phyloP scores from a whole-genome alignment of 2,888 invertebrate genomes.

The Boloria euphrosyne region DNA sequence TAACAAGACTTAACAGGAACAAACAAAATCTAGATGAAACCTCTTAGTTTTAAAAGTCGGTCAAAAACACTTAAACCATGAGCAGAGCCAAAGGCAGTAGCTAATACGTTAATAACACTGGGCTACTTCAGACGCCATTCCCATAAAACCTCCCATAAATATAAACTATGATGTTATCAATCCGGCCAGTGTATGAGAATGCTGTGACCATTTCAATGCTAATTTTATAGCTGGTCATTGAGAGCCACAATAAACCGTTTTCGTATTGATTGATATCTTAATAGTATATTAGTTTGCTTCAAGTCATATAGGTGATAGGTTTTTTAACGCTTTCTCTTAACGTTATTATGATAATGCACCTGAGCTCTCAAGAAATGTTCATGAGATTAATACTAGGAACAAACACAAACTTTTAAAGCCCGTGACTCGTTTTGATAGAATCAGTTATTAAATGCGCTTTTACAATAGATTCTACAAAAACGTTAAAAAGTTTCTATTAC shows the following conservation, averaged over 20 bases:
- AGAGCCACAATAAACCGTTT: constrained; percentile 51
- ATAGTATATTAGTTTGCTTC: constrained; percentile 51
- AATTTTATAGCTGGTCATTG: constrained; percentile 64
- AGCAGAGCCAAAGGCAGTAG: too few species aligned
- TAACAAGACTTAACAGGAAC: too few species aligned
- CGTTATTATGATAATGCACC: too few species aligned
- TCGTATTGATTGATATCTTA: constrained; percentile 74
- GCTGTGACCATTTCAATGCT: constrained; percentile 67
- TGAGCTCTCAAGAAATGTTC: too few species aligned
- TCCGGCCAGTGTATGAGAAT: constrained; percentile 25
- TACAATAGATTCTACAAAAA: too few species aligned
- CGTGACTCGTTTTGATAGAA: too few species aligned
- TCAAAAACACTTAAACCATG: too few species aligned
- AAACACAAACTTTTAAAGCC: too few species aligned
- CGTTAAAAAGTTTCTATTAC: too few species aligned
- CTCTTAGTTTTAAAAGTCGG: too few species aligned
- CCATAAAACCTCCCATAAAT: constrained; percentile 23
- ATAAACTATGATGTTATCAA: constrained; percentile 34
- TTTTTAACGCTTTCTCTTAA: background rate
- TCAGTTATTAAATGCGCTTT: too few species aligned
- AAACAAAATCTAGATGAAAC: background rate
- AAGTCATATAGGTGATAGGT: background rate
- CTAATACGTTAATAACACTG: background rate
- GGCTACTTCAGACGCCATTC: constrained; percentile 9
- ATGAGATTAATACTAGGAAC: too few species aligned